These are phyloP conservation scores for Caradrina clavipalpis DNA, from an alignment of 2,888 invertebrate species.

Conservation along the genomic window DNA sequence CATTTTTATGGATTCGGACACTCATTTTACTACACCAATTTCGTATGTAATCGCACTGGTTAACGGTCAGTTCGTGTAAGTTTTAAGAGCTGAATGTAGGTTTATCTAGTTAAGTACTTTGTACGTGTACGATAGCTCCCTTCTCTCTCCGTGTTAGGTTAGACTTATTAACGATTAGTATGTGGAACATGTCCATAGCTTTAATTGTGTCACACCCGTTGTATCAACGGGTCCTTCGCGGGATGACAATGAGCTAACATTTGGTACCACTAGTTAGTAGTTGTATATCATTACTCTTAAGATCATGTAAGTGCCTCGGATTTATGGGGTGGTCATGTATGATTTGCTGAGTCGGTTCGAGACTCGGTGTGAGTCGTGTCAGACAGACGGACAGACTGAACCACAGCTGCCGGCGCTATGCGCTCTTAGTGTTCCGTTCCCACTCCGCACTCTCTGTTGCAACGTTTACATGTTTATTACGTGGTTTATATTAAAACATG, in stretches of 20 bases:
- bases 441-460: slow-evolving; percentile 48
- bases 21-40: slow-evolving; percentile 87
- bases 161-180: slow-evolving; percentile 85
- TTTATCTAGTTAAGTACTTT: slow-evolving; percentile 85
- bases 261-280: slow-evolving; percentile 87
- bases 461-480: slow-evolving; percentile 41
- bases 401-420: slow-evolving; percentile 37
- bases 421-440: slow-evolving; percentile 47
- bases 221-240: slow-evolving; percentile 88
- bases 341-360: slow-evolving; percentile 75
- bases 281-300: slow-evolving; percentile 90
- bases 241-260: slow-evolving; percentile 85
- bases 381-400: slow-evolving; percentile 54
- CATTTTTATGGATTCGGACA: slow-evolving; percentile 84
- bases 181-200: slow-evolving; percentile 90
- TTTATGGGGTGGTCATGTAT: slow-evolving; percentile 86
- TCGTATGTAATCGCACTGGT: slow-evolving; percentile 88
- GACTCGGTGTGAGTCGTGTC: slow-evolving; percentile 50
- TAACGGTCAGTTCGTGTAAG: slow-evolving; percentile 84
- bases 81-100: slow-evolving; percentile 86
- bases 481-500: slow-evolving; percentile 44
- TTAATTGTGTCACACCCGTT: slow-evolving; percentile 89
- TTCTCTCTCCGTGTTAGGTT: slow-evolving; percentile 89
- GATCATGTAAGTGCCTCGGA: slow-evolving; percentile 90
- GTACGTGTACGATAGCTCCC: slow-evolving; percentile 87